phyloP scores from a whole-genome alignment of 2,113 vertebrate genomes.

The Varanus salvator region DNA sequence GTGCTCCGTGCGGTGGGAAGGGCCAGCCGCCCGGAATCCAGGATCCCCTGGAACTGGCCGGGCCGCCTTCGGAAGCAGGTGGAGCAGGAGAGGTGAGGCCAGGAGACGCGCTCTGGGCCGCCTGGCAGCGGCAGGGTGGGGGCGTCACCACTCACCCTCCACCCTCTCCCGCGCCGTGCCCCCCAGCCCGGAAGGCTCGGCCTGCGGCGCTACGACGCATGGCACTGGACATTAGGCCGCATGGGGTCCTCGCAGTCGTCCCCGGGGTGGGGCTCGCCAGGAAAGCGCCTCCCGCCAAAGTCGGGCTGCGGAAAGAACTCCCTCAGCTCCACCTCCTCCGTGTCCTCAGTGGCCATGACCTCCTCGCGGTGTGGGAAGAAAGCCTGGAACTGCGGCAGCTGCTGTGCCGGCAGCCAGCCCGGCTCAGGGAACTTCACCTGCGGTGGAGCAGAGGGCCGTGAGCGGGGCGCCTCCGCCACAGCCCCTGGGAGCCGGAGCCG shows the following conservation, averaged over 20 bases:
- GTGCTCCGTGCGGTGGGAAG: too few species aligned
- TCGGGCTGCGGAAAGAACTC: slow-evolving; percentile 13
- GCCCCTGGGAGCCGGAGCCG: too few species aligned
- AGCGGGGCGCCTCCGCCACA: too few species aligned
- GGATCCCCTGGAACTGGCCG: not conserved
- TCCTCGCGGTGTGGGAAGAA: slow-evolving; percentile 65
- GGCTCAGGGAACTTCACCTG: slow-evolving; percentile 74
- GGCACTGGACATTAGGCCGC: slow-evolving; percentile 65
- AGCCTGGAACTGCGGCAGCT: slow-evolving; percentile 65
- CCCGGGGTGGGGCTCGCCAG: slow-evolving; percentile 19
- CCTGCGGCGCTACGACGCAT: slow-evolving; percentile 51
- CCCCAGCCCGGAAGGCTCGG: not conserved
- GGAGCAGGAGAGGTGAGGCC: accelerated
- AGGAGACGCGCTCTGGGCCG: accelerated
- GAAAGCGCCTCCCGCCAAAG: not conserved
- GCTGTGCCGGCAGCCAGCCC: slow-evolving; percentile 61
- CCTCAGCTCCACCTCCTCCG: slow-evolving; percentile 64
- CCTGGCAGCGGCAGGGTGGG: not conserved
- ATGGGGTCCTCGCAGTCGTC: slow-evolving; percentile 12
- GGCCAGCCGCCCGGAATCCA: too few species aligned
- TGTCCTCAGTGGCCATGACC: slow-evolving; percentile 66
- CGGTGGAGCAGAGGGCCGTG: accelerated
- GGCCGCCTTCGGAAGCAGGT: not conserved
- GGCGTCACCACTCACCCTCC: too few species aligned
- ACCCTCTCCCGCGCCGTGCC: too few species aligned